phyloP scores from a whole-genome alignment of 2,888 invertebrate genomes.

The Polyommatus icarus region DNA sequence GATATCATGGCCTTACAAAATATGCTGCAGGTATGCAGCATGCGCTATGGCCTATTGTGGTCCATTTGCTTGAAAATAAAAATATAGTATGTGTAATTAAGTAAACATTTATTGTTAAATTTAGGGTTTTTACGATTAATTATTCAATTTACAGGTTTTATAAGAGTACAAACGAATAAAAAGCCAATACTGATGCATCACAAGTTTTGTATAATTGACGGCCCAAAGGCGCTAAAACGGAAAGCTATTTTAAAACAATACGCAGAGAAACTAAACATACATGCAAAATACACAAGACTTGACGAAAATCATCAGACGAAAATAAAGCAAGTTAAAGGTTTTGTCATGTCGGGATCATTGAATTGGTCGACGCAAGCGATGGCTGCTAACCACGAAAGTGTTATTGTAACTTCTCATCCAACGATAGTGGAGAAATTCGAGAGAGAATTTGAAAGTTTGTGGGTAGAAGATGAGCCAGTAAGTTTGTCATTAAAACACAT shows the following conservation, averaged over 20 bases:
- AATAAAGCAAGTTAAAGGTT: slow-evolving; percentile 57
- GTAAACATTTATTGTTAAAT: too few relatives aligned
- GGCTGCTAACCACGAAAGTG: slow-evolving; percentile 85
- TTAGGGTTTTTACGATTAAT: too few relatives aligned
- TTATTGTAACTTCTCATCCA: slow-evolving; percentile 82
- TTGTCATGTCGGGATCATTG: slow-evolving; percentile 85
- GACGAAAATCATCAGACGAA: slow-evolving; percentile 49
- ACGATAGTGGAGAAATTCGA: slow-evolving; percentile 78
- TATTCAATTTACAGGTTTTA: slow-evolving; percentile 60
- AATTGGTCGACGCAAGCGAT: slow-evolving; percentile 89
- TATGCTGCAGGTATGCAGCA: too few relatives aligned
- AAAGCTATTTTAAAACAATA: slow-evolving; percentile 62
- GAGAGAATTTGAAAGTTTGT: slow-evolving; percentile 82
- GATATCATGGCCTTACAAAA: too few relatives aligned
- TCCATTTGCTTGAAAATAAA: too few relatives aligned
- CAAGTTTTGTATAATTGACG: slow-evolving; percentile 87
- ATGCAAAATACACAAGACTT: slow-evolving; percentile 55
- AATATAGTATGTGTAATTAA: too few relatives aligned
- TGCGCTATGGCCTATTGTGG: too few relatives aligned
- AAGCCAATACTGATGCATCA: slow-evolving; percentile 87
- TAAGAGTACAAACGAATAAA: slow-evolving; percentile 71
- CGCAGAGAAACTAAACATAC: slow-evolving; percentile 69
- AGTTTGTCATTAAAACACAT: slow-evolving; percentile 37
- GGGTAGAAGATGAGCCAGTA: slow-evolving; percentile 77
- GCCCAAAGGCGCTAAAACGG: slow-evolving; percentile 67